Evolutionary conservation across 2,113 vertebrate species (phyloP).

Genomic region (Ammodramus savannarum): DNA sequence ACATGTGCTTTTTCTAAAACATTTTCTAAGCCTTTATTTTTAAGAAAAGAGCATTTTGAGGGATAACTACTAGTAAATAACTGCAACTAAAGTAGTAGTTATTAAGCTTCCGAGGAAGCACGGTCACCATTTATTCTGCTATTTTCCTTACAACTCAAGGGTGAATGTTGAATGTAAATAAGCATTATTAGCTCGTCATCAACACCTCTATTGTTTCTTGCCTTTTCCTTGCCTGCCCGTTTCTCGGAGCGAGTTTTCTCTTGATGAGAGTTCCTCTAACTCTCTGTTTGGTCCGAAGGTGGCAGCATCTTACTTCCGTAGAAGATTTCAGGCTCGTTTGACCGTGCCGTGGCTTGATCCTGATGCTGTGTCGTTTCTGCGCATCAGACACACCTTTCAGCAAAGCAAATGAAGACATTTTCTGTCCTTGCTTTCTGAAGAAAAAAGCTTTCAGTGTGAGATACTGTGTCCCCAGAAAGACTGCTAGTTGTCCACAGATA

Average conservation of each 20-base stretch:
- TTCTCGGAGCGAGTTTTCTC: not conserved
- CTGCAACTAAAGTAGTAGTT: not conserved
- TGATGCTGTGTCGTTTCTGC: not conserved
- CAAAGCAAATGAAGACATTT: not conserved
- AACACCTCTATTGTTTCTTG: not conserved
- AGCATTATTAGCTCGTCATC: not conserved
- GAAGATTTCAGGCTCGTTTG: not conserved
- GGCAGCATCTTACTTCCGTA: constrained; percentile 64
- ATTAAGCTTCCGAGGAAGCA: not conserved
- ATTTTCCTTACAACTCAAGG: not conserved
- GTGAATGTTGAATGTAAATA: not conserved
- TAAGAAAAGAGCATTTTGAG: not conserved
- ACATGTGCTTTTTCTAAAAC: not conserved
- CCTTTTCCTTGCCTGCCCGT: not conserved
- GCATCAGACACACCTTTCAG: not conserved
- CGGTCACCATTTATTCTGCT: not conserved
- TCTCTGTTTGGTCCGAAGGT: constrained; percentile 47
- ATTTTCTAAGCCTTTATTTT: not conserved
- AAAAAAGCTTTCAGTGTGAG: constrained; percentile 21
- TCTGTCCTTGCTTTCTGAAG: not conserved
- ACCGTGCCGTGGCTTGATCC: not conserved
- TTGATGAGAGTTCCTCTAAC: not conserved
- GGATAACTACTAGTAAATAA: not conserved
- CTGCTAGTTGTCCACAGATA: not conserved
- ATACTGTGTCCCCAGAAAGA: not conserved